Evolutionary conservation across 2,113 vertebrate species (phyloP).

Genomic region (Burhinus oedicnemus): DNA sequence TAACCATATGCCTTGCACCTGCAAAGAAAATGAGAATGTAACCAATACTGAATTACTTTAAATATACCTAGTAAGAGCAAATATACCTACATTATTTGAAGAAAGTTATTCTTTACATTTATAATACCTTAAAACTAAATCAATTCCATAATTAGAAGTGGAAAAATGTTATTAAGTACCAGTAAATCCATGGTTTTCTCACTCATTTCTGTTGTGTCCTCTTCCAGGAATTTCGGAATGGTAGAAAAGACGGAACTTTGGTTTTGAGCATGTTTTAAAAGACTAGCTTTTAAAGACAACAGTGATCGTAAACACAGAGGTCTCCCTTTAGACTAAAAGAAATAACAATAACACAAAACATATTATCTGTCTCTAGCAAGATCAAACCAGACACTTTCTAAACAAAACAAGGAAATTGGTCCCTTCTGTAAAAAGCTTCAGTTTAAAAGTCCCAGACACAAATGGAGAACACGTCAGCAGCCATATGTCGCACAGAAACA

Average conservation of each 20-base stretch:
- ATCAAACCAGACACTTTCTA: neutral
- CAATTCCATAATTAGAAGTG: neutral
- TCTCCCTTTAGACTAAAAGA: slow-evolving; percentile 73
- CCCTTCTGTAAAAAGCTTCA: neutral
- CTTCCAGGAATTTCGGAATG: slow-evolving; percentile 85
- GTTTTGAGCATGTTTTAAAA: slow-evolving; percentile 71
- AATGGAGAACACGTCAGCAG: neutral
- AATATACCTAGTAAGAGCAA: neutral
- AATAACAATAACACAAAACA: neutral
- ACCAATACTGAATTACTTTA: neutral
- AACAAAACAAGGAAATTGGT: neutral
- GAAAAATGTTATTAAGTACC: slow-evolving; percentile 63
- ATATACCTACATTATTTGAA: neutral
- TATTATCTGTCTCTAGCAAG: neutral
- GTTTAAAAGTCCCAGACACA: neutral
- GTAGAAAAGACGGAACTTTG: slow-evolving; percentile 51
- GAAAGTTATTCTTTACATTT: neutral
- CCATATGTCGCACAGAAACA: neutral
- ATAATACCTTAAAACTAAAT: neutral
- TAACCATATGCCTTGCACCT: rapidly evolving
- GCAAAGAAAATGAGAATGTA: neutral
- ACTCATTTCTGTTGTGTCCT: slow-evolving; percentile 63
- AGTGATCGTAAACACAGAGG: slow-evolving; percentile 74
- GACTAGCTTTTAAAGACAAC: slow-evolving; percentile 78
- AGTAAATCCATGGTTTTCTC: slow-evolving; percentile 69